Evolutionary conservation across 2,797 vertebrate species (phyloP).

Genomic region (Sardinella longiceps): DNA sequence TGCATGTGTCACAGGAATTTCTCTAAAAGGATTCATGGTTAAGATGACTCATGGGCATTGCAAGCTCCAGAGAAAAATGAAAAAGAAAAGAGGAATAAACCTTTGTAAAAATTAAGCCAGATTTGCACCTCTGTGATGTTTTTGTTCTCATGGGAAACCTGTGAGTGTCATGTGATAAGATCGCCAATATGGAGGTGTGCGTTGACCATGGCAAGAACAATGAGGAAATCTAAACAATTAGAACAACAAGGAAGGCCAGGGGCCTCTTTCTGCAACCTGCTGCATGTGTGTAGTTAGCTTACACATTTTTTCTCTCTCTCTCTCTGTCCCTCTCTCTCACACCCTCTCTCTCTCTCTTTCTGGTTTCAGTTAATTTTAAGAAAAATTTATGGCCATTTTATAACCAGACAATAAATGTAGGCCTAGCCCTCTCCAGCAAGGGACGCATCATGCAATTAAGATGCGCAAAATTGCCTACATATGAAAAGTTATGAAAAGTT

Average conservation of each 20-base stretch:
- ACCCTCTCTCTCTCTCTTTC: background rate
- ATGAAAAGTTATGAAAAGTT: too few species aligned
- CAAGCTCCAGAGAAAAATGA: background rate
- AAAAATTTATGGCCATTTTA: background rate
- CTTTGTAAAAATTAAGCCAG: background rate
- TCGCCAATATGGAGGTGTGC: background rate
- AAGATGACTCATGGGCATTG: background rate
- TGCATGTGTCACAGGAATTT: background rate
- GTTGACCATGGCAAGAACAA: background rate
- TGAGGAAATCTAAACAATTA: background rate
- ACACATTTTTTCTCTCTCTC: background rate
- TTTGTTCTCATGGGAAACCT: background rate
- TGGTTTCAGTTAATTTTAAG: background rate
- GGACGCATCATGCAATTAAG: too few species aligned
- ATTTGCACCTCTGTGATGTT: background rate
- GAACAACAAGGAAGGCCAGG: slow-evolving; percentile 15
- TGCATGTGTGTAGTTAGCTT: background rate
- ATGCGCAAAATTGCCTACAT: too few species aligned
- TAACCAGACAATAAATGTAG: background rate
- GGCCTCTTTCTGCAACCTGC: background rate
- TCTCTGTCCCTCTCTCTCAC: background rate
- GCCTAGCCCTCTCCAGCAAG: too few species aligned
- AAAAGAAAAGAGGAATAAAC: background rate
- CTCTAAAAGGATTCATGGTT: background rate
- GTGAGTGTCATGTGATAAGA: background rate